A percentile compares a stretch with the other conserved stretches of the same genome.
Conservation (phyloP, 2,113 vertebrate species). For the Malurus elegans region DNA sequence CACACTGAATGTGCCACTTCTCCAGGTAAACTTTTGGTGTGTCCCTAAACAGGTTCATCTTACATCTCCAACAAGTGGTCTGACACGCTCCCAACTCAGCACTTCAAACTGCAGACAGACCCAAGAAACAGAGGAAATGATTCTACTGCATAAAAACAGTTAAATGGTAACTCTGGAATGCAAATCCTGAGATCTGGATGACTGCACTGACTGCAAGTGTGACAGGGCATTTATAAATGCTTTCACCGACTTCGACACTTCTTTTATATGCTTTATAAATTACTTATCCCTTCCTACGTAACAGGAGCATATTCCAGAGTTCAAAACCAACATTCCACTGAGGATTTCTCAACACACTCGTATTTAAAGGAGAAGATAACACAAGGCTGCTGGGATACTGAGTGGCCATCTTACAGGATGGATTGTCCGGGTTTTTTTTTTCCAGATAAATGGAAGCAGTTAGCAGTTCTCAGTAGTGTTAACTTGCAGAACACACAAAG, state of each 20-base stretch:
- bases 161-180: background rate
- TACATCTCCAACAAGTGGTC: background rate
- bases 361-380: background rate
- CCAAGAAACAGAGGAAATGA: background rate
- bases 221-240: background rate
- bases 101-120: background rate
- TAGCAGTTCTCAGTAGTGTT: background rate
- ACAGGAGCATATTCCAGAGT: background rate
- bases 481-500: background rate
- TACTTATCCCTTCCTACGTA: background rate
- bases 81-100: background rate
- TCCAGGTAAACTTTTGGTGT: background rate
- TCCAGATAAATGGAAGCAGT: background rate
- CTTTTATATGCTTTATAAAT: background rate
- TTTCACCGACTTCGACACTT: background rate
- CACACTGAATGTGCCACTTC: background rate
- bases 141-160: background rate
- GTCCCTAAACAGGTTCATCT: background rate
- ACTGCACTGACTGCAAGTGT: accelerated
- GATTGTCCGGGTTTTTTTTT: accelerated
- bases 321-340: background rate
- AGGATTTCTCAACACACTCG: background rate
- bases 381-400: background rate
- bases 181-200: background rate
- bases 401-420: background rate